phyloP scores from a whole-genome alignment of 2,113 vertebrate species.

The Fregata magnificens region DNA sequence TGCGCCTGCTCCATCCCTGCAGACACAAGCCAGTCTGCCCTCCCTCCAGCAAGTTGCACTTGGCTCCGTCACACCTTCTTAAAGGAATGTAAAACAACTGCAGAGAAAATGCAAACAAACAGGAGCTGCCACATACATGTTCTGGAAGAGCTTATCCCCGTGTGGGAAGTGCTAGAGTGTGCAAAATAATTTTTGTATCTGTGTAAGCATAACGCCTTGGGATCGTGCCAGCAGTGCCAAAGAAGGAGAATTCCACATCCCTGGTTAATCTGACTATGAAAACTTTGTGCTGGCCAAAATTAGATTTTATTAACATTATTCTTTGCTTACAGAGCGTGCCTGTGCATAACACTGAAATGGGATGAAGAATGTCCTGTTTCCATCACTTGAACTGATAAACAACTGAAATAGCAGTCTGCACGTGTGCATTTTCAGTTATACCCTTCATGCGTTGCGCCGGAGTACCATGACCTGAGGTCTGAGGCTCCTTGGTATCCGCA shows the following conservation, averaged over 20 bases:
- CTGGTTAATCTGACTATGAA: background rate
- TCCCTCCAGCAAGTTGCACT: background rate
- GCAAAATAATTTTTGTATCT: background rate
- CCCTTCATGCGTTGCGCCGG: rapidly evolving
- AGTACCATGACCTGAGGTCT: background rate
- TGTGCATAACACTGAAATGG: background rate
- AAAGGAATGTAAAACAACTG: background rate
- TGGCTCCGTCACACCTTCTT: background rate
- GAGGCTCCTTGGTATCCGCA: background rate
- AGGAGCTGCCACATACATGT: background rate
- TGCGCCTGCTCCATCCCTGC: background rate
- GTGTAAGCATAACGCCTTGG: background rate
- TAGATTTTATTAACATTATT: background rate
- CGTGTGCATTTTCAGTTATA: background rate
- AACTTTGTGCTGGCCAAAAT: background rate
- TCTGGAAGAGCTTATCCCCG: background rate
- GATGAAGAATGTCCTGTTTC: background rate
- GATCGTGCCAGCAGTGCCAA: background rate
- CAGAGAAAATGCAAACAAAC: background rate
- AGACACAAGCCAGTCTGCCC: background rate
- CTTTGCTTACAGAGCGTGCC: background rate
- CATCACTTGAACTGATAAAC: background rate
- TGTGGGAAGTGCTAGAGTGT: background rate
- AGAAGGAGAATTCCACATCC: background rate
- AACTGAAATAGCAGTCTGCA: background rate